Conservation (phyloP, 2,888 invertebrate species). For the Cephus pulcher region DNA sequence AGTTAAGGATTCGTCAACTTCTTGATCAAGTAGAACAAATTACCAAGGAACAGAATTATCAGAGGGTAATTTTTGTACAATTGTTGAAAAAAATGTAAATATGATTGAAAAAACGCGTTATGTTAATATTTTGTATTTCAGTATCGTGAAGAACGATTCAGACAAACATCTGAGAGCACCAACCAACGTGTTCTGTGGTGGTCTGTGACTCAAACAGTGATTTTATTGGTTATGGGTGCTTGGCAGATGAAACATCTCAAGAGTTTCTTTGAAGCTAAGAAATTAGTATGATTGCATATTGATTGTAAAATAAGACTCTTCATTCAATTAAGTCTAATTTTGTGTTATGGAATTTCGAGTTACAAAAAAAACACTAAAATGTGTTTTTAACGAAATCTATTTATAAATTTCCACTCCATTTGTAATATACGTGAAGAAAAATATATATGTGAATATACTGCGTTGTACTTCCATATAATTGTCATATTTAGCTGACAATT, state of each 20-base stretch:
- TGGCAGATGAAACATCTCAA: conserved; percentile 99
- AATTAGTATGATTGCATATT: conserved; percentile 79
- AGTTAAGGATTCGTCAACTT: conserved; percentile 93
- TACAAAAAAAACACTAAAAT: background rate
- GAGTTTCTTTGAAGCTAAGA: conserved; percentile 99
- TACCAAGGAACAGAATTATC: conserved; percentile 99
- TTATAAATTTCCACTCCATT: conserved; percentile 2
- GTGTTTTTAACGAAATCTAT: background rate
- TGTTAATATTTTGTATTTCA: conserved; percentile 63
- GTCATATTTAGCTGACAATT: too few species aligned
- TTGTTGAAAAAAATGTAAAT: background rate
- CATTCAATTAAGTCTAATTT: background rate
- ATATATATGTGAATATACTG: background rate
- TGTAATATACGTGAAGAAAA: background rate
- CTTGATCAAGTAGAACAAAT: conserved; percentile 99
- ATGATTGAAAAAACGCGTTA: background rate
- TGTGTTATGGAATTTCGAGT: background rate
- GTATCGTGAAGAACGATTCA: conserved; percentile 98
- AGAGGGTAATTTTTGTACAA: conserved; percentile 76
- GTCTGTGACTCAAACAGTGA: conserved; percentile 92
- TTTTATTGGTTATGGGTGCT: conserved; percentile 92
- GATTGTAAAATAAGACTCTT: background rate
- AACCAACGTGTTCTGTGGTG: conserved; percentile 96
- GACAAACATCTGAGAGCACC: conserved; percentile 98
- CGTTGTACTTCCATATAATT: background rate